These are phyloP conservation scores for Cochlearius cochlearius DNA, from an alignment of 2,113 vertebrate genomes.

Conservation along the genomic window DNA sequence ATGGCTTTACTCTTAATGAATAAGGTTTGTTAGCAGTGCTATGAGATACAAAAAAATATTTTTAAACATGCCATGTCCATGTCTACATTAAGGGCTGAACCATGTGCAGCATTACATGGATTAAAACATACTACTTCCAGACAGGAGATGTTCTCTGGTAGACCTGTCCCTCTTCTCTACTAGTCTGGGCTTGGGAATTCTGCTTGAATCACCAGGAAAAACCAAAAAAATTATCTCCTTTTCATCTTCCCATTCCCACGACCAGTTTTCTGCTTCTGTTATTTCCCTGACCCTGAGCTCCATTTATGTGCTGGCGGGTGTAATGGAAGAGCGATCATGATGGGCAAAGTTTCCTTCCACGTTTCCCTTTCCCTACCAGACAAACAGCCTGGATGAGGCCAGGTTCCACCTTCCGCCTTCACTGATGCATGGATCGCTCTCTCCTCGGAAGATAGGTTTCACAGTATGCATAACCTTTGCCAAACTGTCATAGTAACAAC, in stretches of 20 bases:
- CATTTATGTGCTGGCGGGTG: rapidly evolving
- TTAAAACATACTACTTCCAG: neutral
- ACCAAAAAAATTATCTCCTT: neutral
- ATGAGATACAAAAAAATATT: neutral
- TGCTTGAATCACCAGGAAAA: neutral
- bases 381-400: neutral
- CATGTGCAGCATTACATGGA: neutral
- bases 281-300: neutral
- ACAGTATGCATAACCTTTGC: constrained; percentile 37
- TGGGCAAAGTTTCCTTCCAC: neutral
- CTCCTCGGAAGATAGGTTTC: neutral
- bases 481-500: constrained; percentile 51
- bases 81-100: neutral
- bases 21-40: neutral
- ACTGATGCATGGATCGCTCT: neutral
- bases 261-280: neutral
- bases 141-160: neutral
- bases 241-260: neutral
- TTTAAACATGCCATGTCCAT: neutral
- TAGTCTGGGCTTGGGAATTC: neutral
- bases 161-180: neutral
- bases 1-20: neutral
- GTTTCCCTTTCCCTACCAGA: neutral
- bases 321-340: rapidly evolving
- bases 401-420: neutral